Evolutionary conservation across 2,888 invertebrate species (phyloP).

Genomic region (Girardia tigrina): DNA sequence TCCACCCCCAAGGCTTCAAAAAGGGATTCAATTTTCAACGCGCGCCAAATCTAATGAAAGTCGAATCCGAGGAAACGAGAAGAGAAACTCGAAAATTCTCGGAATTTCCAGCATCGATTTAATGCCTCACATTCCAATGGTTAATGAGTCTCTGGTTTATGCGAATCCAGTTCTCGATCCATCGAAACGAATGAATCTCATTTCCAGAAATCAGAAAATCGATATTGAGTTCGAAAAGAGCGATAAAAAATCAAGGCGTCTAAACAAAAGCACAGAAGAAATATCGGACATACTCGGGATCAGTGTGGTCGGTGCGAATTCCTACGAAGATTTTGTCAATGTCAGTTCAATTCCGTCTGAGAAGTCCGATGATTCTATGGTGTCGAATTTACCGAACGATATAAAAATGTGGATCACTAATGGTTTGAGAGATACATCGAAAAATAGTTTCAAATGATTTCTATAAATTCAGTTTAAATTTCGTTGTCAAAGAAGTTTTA

Average conservation of each 20-base stretch:
- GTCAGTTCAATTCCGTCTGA: background rate
- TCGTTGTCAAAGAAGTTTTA: too few relatives aligned
- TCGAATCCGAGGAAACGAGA: background rate
- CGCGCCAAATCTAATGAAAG: background rate
- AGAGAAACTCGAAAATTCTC: background rate
- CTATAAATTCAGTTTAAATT: too few relatives aligned
- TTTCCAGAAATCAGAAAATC: background rate
- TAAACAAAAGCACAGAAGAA: background rate
- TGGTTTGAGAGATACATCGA: background rate
- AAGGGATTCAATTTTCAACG: background rate
- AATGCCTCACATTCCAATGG: background rate
- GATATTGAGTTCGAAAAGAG: background rate
- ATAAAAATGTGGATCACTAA: background rate
- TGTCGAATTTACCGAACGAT: constrained; percentile 2
- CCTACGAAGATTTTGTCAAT: background rate
- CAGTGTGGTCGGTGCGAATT: background rate
- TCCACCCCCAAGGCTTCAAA: background rate
- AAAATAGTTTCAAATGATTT: too few relatives aligned
- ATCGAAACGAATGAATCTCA: background rate
- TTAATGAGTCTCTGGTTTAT: background rate
- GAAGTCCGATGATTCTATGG: background rate
- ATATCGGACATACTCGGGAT: background rate
- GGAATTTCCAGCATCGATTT: background rate
- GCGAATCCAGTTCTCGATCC: constrained; percentile 2
- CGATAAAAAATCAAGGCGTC: background rate